Evolutionary conservation across 2,888 invertebrate genomes (phyloP).

Genomic region (Corbicula japonica): DNA sequence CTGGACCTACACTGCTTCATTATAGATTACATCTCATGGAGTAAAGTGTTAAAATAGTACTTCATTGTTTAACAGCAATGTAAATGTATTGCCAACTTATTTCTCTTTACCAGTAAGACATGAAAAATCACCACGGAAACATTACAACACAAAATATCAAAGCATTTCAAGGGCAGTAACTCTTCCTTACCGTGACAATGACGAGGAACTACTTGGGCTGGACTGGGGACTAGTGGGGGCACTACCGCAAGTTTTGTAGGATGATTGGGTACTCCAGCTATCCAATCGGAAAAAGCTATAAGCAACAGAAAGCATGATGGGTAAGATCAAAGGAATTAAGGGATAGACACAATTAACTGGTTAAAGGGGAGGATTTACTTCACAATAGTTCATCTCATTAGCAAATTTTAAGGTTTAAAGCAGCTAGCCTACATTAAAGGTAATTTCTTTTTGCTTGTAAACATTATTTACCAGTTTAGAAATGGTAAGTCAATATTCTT

Average conservation of each 20-base stretch:
- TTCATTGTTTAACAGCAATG: not conserved
- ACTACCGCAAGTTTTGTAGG: slow-evolving; percentile 82
- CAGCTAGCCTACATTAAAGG: not conserved
- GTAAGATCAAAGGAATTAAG: slow-evolving; percentile 13
- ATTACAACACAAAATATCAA: not conserved
- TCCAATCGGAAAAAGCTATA: slow-evolving; percentile 73
- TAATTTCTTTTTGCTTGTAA: not conserved
- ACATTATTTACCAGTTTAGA: not conserved
- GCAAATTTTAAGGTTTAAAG: not conserved
- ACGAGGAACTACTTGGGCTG: slow-evolving; percentile 87
- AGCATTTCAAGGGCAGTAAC: slow-evolving; percentile 10
- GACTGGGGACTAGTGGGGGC: slow-evolving; percentile 89
- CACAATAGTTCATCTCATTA: slow-evolving; percentile 2
- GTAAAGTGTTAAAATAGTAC: not conserved
- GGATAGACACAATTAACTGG: not conserved
- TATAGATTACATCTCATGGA: not conserved
- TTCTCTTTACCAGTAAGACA: not conserved
- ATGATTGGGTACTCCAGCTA: slow-evolving; percentile 82
- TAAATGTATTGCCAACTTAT: not conserved
- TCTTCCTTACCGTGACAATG: slow-evolving; percentile 59
- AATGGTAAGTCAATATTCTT: no score
- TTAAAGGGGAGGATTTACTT: slow-evolving; percentile 10
- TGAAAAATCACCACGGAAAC: not conserved
- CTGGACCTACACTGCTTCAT: not conserved
- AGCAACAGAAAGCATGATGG: slow-evolving; percentile 52